Evolutionary conservation across 1,140 invertebrate genomes (phyloP), one percentile per base, ranked within the genome.

Genomic region (Philopotamus ludificatus): DNA sequence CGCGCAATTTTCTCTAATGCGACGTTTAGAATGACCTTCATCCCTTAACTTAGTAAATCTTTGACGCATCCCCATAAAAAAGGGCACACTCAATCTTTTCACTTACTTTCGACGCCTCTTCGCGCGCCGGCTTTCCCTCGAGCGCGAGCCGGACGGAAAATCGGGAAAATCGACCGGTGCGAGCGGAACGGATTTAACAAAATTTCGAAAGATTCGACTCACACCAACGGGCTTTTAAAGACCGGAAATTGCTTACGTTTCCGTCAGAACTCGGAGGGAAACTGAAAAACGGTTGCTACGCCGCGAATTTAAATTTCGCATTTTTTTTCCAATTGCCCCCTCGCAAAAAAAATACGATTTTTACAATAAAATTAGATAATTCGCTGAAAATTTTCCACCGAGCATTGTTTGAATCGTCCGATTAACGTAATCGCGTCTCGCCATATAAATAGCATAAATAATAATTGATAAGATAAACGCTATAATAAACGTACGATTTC

Each of bases 201-300:
- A 63, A 63, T 53, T 63, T 63, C 54, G 49, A 63, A 54, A 63
- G 61, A 51, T 63, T 39, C 34, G 26, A 23, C 51, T n/a, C 51
- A 21, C 39, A 44, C 34, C 51, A 16, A 21, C 39, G 2, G 16
- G 63, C 63, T 65, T 65, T 65, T 57, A 65, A 65, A 55, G 63
- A 65, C 63, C 63, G 63, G 63, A 65, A 65, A 65, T 65, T 65
- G 54, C 63, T 18, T 57, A 65, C 63, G 63, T 65, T 65, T 65
- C 63, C 63, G 61, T 20, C 39, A 34, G 22, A 10, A 53, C 20
- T 28, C 16, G 42, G n/a, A 12, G 54, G 54, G n/a, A 42, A 60
- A 60, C 57, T 47, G 57, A 60, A 60, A 60, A 60, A 60, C 57
- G 57, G n/a, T 60, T 60, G 45, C 47, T 42, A 34, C 34, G 20